phyloP scores from a whole-genome alignment of 2,797 vertebrate genomes.

The Clarias fuscus region DNA sequence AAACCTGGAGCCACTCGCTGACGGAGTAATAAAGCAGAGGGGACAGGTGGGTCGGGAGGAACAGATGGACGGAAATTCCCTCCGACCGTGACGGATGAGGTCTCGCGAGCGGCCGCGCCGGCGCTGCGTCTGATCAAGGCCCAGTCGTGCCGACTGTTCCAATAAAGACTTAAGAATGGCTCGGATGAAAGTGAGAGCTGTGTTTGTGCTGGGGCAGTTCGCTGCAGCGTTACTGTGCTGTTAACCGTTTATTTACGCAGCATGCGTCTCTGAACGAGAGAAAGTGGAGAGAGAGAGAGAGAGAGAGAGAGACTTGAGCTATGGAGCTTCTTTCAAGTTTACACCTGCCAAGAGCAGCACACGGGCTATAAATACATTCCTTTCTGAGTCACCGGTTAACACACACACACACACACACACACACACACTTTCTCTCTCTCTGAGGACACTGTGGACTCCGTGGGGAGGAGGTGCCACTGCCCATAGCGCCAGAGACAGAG shows the following conservation, averaged over 20 bases:
- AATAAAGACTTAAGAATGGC: not conserved
- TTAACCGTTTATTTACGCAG: constrained; percentile 37
- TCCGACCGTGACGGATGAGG: constrained; percentile 10
- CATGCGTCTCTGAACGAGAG: constrained; percentile 10
- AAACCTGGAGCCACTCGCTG: not conserved
- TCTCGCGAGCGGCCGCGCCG: not conserved
- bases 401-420: constrained; percentile 38
- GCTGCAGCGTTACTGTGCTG: constrained; percentile 31
- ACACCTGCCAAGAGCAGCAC: constrained; percentile 53
- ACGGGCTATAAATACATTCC: constrained; percentile 52
- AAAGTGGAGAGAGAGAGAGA: constrained; percentile 4
- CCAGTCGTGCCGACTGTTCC: not conserved
- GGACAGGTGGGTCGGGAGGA: constrained; percentile 15
- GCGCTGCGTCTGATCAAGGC: not conserved
- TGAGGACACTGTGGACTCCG: constrained; percentile 20
- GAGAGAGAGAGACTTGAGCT: constrained; percentile 14
- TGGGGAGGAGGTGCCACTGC: constrained; percentile 1
- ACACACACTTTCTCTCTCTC: constrained; percentile 8
- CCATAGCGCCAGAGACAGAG: constrained; percentile 8
- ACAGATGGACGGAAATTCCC: constrained; percentile 15
- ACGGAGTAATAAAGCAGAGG: not conserved
- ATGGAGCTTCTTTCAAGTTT: constrained; percentile 49
- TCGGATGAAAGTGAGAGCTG: not conserved
- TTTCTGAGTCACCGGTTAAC: constrained; percentile 39
- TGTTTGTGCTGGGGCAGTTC: not conserved